phyloP scores from a whole-genome alignment of 2,113 vertebrate species.

The Lathamus discolor region DNA sequence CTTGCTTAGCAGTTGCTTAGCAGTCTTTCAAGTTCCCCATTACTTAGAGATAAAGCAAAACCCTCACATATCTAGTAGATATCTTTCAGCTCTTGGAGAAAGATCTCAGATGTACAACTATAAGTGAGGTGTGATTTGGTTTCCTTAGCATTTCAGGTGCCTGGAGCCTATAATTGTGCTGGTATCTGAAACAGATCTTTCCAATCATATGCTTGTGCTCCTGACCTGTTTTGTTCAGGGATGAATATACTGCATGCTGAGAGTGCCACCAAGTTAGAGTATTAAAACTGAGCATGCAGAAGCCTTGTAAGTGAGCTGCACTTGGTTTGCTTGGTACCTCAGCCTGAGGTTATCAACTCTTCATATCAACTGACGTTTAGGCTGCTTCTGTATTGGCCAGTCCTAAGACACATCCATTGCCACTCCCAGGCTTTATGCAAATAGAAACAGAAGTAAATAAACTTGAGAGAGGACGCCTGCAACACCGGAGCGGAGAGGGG shows the following conservation, averaged over 20 bases:
- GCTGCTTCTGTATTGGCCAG: background rate
- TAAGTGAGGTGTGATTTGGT: background rate
- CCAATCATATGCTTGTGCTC: background rate
- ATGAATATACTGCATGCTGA: background rate
- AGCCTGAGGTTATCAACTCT: background rate
- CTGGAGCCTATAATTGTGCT: background rate
- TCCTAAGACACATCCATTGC: background rate
- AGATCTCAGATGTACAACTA: rapidly evolving
- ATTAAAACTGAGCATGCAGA: rapidly evolving
- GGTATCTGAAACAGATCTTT: background rate
- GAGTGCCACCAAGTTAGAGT: no score
- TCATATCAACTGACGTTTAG: background rate
- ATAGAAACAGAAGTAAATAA: background rate
- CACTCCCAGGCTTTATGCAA: background rate
- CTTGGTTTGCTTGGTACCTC: background rate
- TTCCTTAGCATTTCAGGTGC: background rate
- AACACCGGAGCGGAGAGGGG: no score
- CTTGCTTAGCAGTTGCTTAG: no score
- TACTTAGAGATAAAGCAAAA: background rate
- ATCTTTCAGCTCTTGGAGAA: background rate
- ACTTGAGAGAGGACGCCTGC: no score
- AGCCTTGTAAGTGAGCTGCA: background rate
- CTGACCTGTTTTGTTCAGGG: background rate
- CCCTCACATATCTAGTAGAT: rapidly evolving
- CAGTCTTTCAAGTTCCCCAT: no score